Base-by-base conservation (phyloP, 2,888 invertebrate genomes). In the Junonia oenone region DNA sequence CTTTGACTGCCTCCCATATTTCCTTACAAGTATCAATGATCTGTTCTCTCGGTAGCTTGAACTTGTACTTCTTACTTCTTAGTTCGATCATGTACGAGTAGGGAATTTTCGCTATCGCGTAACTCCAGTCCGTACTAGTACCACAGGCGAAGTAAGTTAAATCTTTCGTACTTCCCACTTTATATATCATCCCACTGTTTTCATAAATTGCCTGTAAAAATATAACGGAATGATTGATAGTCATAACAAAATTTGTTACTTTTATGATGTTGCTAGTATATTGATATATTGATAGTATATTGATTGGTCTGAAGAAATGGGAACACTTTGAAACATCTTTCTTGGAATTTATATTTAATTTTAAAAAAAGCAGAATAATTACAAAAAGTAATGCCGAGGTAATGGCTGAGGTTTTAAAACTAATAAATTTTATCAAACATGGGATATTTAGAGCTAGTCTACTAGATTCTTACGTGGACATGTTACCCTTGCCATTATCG, bases 61-160 rank as follows among this genome's bases (percentile, higher is more conserved):
- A 90, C 59, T 68, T 81, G 61, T 85, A 54, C 56, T 76, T 85
- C 56, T 56, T 81, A 58, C 88, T 80, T 29, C 87, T 73, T 5
- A 90, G 68, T 56, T 90, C 90, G 11, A 90, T 68, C 86, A 90
- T 88, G 61, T 78, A 90, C 0, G 84, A 87, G 67, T 75, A 90
- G 0, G 88, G 90, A 56, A 90, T 86, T 45, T 85, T 83, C 0
- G 89, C 89, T 19, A 81, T 74, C 0, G 73, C 78, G 52, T 90
- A 89, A 48, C 88, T 86, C 89, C 89, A 90, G 55, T 90, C 89
- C 1, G 72, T 87, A 43, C 88, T 86, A 38, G 89, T 89, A 0
- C 89, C 89, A 37, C 87, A 88, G 0, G 89, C 89, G 43, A 67
- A 72, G 63, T 89, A 90, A 0, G 88, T 90, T 38, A 90, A 68